Evolutionary conservation across 2,113 vertebrate genomes (phyloP).

Genomic region (Pteropus alecto): DNA sequence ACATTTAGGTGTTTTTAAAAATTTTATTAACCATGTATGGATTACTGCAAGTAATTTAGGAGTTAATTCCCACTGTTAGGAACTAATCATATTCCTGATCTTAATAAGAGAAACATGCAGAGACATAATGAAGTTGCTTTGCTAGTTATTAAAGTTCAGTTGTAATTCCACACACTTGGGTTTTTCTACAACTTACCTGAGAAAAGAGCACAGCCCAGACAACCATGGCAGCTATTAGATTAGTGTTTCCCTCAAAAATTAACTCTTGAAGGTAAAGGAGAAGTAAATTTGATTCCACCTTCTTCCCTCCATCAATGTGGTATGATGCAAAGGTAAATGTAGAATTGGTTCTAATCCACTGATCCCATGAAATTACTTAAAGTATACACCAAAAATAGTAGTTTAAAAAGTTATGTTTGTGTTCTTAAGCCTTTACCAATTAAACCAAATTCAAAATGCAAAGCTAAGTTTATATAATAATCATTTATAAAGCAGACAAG

Average conservation of each 20-base stretch:
- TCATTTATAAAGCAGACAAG: conserved; percentile 38
- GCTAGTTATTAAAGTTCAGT: background rate
- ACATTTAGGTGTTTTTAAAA: background rate
- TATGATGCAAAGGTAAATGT: background rate
- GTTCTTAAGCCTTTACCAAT: background rate
- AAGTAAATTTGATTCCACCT: conserved; percentile 26
- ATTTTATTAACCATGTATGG: background rate
- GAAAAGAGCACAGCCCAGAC: background rate
- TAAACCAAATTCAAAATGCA: conserved; percentile 13
- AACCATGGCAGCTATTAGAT: background rate
- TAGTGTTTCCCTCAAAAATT: background rate
- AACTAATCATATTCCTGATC: conserved; percentile 11
- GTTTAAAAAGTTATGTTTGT: background rate
- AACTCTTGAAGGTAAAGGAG: background rate
- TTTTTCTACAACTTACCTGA: conserved; percentile 15
- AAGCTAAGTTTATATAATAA: conserved; percentile 14
- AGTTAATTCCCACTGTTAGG: background rate
- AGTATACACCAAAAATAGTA: background rate
- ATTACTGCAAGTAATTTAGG: background rate
- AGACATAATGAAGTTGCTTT: background rate
- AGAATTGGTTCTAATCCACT: background rate
- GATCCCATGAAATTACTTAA: background rate
- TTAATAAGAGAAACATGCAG: background rate
- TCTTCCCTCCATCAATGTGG: background rate
- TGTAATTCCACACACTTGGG: background rate